Base-by-base conservation (phyloP, 2,797 vertebrate species). In the Dryobates pubescens region DNA sequence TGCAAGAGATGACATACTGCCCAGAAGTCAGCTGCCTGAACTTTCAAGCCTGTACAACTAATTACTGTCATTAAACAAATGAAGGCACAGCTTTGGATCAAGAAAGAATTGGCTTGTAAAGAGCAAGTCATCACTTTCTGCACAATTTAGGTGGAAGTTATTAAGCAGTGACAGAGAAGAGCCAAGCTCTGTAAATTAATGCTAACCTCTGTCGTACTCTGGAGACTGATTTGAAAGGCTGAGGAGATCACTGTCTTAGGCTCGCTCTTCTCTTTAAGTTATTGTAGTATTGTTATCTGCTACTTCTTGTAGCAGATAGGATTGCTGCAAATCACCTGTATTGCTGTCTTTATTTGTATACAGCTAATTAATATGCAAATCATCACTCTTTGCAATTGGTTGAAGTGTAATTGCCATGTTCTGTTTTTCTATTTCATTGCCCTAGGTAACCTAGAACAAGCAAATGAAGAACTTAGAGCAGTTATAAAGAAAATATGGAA, bases 401-500 rank as follows among this genome's bases (percentile, higher is more conserved):
- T 78, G 57, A 91, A 86, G 62, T 41, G 2, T 75, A 56, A 81
- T 67, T 92, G 4, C 30, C 13, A 10, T 65, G 15, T 26, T 89
- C 29, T 10, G 1, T 75, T 89, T 90, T 88, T 79, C 32, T 76
- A 7, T 93, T 77, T 85, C 13, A 2, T 89, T 93, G 41, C 69
- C 71, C 61, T 96, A 99, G 99, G 99, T 82, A 99, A 99, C 97
- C 98, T 99, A 70, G 99, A 99, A 92, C 99, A 99, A 97, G 99
- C 99, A 95, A 99, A 99, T n/a, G 99, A 99, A 97, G 99, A 99
- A 94, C 98, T 99, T 75, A 97, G 99, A 92, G 99, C 99, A 2
- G 99, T 99, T 90, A 99, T 99, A 94, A 99, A 99, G 98, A 99
- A 99, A 97, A 99, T 99, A 92, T 99, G 99, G 99, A 99, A 99